These are phyloP conservation scores for Lycocerus yunnanus DNA, from an alignment of 2,888 invertebrate species.

Conservation along the genomic window DNA sequence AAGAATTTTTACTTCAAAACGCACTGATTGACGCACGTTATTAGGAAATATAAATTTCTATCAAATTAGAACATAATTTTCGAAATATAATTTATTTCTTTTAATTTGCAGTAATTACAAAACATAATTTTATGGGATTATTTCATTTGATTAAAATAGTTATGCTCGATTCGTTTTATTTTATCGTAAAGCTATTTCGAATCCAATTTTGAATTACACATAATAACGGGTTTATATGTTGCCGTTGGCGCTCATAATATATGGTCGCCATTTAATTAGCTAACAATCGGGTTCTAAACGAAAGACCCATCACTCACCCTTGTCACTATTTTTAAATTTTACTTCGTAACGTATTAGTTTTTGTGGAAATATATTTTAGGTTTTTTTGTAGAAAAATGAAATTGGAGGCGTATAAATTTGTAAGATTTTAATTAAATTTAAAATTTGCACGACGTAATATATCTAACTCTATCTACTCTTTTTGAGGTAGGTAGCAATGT, in stretches of 20 bases:
- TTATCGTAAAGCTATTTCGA: conserved; percentile 16
- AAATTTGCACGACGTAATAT: background rate
- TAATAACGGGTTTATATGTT: conserved; percentile 27
- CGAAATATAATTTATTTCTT: background rate
- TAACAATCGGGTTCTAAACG: conserved; percentile 40
- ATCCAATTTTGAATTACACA: conserved; percentile 19
- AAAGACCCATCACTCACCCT: conserved; percentile 36
- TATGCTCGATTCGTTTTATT: conserved; percentile 9
- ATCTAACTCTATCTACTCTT: conserved; percentile 9
- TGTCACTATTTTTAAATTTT: conserved; percentile 36
- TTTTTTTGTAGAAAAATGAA: background rate
- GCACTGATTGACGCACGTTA: background rate
- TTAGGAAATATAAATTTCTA: background rate
- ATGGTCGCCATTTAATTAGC: conserved; percentile 43
- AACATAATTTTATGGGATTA: background rate
- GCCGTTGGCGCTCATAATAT: conserved; percentile 28
- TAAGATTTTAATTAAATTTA: background rate
- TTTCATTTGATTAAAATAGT: background rate
- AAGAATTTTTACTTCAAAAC: background rate
- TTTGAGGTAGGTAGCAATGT: conserved; percentile 17
- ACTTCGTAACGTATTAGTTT: conserved; percentile 8
- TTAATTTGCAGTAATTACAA: background rate
- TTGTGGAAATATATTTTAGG: background rate
- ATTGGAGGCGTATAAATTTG: background rate
- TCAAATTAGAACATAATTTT: background rate